phyloP scores from a whole-genome alignment of 2,113 vertebrate genomes.

The Cyphomyrus discorhynchus region DNA sequence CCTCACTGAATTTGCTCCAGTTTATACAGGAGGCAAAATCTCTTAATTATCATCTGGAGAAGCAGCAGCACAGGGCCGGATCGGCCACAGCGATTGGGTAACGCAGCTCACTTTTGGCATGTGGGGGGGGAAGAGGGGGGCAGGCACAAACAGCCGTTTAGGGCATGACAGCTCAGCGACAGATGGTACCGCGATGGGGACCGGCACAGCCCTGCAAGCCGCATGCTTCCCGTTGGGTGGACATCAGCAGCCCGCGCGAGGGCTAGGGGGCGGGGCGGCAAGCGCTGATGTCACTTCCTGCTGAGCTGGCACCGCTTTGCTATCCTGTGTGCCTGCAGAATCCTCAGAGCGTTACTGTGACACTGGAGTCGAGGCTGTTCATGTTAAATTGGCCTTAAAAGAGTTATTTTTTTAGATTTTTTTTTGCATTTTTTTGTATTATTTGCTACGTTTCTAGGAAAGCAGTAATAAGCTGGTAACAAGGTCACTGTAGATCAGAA shows the following conservation, averaged over 20 bases:
- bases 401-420: neutral
- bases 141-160: neutral
- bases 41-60: neutral
- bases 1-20: neutral
- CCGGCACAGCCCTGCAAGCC: neutral
- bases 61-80: neutral
- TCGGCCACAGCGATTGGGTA: neutral
- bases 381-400: neutral
- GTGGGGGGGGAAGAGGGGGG: too few relatives aligned
- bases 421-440: neutral
- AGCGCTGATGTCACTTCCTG: constrained; percentile 36
- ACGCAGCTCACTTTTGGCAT: neutral
- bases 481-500: neutral
- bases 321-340: neutral
- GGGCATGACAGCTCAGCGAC: neutral
- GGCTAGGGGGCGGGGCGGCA: neutral
- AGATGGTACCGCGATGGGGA: neutral
- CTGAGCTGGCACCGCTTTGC: constrained; percentile 13
- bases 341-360: neutral
- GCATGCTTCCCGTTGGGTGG: neutral
- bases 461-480: neutral
- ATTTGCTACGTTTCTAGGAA: neutral
- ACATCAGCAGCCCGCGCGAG: neutral
- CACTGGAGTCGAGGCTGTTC: neutral
- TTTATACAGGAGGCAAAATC: neutral